Evolutionary conservation across 2,888 invertebrate species (phyloP).

Genomic region (Allygus modestus): DNA sequence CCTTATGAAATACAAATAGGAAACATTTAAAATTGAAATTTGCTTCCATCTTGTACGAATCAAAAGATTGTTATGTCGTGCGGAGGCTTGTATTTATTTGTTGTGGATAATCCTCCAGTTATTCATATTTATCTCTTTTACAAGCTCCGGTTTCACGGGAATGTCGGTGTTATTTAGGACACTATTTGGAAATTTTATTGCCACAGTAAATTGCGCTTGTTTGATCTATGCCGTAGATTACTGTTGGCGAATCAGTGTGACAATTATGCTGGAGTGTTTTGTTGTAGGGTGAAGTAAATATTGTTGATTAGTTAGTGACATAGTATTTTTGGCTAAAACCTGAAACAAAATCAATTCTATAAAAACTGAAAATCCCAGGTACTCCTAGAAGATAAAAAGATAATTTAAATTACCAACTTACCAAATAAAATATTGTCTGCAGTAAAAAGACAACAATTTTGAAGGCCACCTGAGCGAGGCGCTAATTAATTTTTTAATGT

Average conservation of each 20-base stretch:
- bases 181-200: not conserved
- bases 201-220: not conserved
- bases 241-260: not conserved
- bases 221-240: not conserved
- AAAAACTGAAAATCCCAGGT: too few species aligned
- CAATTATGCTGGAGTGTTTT: too few species aligned
- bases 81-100: constrained; percentile 23
- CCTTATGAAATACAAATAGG: constrained; percentile 43
- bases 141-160: not conserved
- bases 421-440: too few species aligned
- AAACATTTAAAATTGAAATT: constrained; percentile 45
- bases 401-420: too few species aligned
- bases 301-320: too few species aligned
- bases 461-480: too few species aligned
- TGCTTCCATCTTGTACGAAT: constrained; percentile 38
- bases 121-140: constrained; percentile 16
- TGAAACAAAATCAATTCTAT: too few species aligned
- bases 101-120: constrained; percentile 14
- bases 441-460: too few species aligned
- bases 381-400: too few species aligned
- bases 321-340: too few species aligned
- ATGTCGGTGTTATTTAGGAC: constrained; percentile 13
- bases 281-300: too few species aligned
- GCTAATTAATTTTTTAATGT: too few species aligned
- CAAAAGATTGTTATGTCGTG: constrained; percentile 25